Evolutionary conservation across 37 sponge, comb jelly and placozoan genomes (phyloP), one percentile per base, ranked within the genome.

Genomic region (Petrosia ficiformis): DNA sequence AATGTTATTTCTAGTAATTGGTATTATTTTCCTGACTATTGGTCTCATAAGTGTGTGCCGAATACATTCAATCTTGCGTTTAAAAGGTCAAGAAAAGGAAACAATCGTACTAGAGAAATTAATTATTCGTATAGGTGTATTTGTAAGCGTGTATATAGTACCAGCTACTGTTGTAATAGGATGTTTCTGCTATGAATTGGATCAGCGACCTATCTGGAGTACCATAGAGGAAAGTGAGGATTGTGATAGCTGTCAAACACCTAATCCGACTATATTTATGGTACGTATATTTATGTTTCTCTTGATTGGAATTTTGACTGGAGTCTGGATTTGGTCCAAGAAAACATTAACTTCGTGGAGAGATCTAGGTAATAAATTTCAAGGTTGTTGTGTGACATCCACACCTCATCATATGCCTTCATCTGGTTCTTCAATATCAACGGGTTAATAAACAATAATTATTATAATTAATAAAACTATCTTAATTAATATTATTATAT

Each of bases 261-360:
- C 90, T 24, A 79, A 80, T 48, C 40, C 83, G 34, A 86, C 64
- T 16, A 84, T 89, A 11, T 82, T 85, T 56, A 71, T 81, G 74
- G 78, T 82, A 1, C 44, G 90, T 31, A 48, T 83, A 16, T 80
- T 89, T 69, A 85, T 89, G 82, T 86, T 85, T 57, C 77, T 93
- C 3, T 1, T 93, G 10, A 82, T 89, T 24, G 94, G 94, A 3
- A 77, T 75, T 2, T 65, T 89, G 42, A 89, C 83, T 28, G 91
- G 94, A 3, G 73, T 82, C n/a, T 93, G 94, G 94, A 93, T 93
- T 2, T 93, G 94, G 94, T 93, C 94, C 16, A 84, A 73, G 54
- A 93, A 93, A 82, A 93, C 94, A 19, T 44, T 89, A 6, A 6
- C 66, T 2, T 83, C 90, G 3, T 93, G 94, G 94, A 48, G 54